A percentile compares a stretch with the other conserved stretches of the same genome.
phyloP scores from a whole-genome alignment of 2,888 invertebrate species.

The Ormia ochracea region DNA sequence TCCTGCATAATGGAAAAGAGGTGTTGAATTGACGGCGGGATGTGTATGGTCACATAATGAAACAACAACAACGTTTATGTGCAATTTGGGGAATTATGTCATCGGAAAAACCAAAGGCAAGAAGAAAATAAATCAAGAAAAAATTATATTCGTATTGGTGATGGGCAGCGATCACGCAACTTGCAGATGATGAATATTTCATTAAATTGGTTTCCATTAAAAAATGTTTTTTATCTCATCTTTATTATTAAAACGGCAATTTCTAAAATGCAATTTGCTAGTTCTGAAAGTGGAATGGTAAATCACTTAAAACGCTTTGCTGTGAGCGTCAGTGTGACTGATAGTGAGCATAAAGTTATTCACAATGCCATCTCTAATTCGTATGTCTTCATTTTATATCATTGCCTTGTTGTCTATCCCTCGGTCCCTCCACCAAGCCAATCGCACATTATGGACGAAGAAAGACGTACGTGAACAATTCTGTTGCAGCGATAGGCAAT shows the following conservation, averaged over 20 bases:
- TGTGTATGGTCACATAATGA: too few relatives aligned
- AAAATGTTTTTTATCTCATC: too few relatives aligned
- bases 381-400: constrained; percentile 1
- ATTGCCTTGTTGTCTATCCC: not conserved
- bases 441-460: constrained; percentile 23
- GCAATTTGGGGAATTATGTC: constrained; percentile 61
- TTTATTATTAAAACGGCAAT: too few relatives aligned
- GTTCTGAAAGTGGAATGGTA: too few relatives aligned
- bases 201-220: too few relatives aligned
- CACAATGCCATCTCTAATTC: not conserved
- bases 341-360: not conserved
- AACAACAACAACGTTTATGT: constrained; percentile 33
- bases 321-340: not conserved
- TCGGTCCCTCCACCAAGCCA: not conserved
- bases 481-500: constrained; percentile 55
- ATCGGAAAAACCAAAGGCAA: constrained; percentile 54
- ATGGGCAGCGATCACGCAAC: not conserved
- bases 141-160: not conserved
- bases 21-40: too few relatives aligned
- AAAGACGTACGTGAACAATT: constrained; percentile 8
- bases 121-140: constrained; percentile 16
- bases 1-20: constrained; percentile 15
- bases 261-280: too few relatives aligned
- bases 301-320: too few relatives aligned
- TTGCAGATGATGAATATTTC: too few relatives aligned